phyloP scores from a whole-genome alignment of 2,888 invertebrate species.

The Ophion ventricosus region DNA sequence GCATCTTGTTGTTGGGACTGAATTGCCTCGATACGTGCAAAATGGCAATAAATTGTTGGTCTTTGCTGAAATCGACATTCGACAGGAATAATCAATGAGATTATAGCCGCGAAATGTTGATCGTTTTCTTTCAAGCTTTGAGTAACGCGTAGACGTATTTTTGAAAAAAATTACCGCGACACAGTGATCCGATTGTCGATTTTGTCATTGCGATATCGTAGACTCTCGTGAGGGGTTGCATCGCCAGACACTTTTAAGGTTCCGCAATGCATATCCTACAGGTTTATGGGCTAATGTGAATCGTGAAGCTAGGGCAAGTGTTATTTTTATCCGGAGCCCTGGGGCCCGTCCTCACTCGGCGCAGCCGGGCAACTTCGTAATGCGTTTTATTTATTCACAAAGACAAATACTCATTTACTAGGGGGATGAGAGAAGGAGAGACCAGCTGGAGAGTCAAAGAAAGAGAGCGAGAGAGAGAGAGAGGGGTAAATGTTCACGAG shows the following conservation, averaged over 20 bases:
- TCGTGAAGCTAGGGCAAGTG: constrained; percentile 1
- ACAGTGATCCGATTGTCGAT: constrained; percentile 11
- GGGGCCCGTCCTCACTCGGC: constrained; percentile 10
- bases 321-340: constrained; percentile 29
- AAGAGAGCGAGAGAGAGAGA: constrained; percentile 54
- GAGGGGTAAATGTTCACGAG: constrained; percentile 71
- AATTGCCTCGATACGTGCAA: not conserved
- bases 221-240: not conserved
- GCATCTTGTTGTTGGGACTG: not conserved
- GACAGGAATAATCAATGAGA: not conserved
- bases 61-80: constrained; percentile 19
- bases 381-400: constrained; percentile 83
- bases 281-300: constrained; percentile 4
- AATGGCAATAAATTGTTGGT: constrained; percentile 14
- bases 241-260: constrained; percentile 15
- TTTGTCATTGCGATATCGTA: not conserved
- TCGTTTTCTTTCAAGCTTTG: constrained; percentile 19
- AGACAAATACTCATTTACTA: constrained; percentile 82
- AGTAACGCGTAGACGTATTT: constrained; percentile 7
- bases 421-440: constrained; percentile 56
- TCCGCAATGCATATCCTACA: not conserved
- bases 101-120: constrained; percentile 20
- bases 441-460: constrained; percentile 1
- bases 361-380: constrained; percentile 76
- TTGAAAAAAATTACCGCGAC: not conserved